Base-by-base conservation (phyloP, 2,797 vertebrate species). In the Periophthalmus magnuspinnatus region DNA sequence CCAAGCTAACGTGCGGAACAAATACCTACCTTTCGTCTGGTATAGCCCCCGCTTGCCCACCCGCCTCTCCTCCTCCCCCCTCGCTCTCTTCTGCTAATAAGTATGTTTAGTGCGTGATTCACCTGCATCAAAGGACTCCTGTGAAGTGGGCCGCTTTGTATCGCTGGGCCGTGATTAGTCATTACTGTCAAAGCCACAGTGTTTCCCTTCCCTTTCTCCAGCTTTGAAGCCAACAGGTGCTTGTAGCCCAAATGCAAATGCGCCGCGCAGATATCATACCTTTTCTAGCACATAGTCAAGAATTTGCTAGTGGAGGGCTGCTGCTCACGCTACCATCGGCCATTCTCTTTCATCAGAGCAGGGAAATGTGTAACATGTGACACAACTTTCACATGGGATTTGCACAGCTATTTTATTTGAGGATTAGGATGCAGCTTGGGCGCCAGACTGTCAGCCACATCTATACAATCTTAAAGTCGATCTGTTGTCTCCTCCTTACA, bases 41-140 rank as follows among this genome's bases (percentile, higher is more conserved):
- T 36, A 64, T 84, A 79, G 72, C 69, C 84, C 76, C 63, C 48
- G 59, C 78, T 76, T 81, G 65, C 75, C 64, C 68, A 6, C 75
- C 71, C 64, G 77, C 77, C 72, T 74, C 75, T 71, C 78, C 67
- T 69, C 54, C 77, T 83, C 50, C 72, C 58, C 63, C 47, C 78
- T 82, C 70, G 71, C 77, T 65, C 71, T 48, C 79, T 82, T 56
- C 71, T 59, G 74, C 87, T 90, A 90, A 91, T 89, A 91, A 90
- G 88, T 90, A 86, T 88, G 83, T 90, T 91, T 88, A 87, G 88
- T 83, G 85, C 81, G 84, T 82, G 88, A 88, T 87, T 89, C 89
- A 91, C 91, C 90, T 91, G 86, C 87, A 89, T 91, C 89, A 89
- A 89, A 90, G 83, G 70, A 75, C 80, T 73, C 67, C 79, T 79